These are phyloP conservation scores for Valencia hispanica DNA, from an alignment of 2,797 vertebrate genomes.

Conservation along the genomic window DNA sequence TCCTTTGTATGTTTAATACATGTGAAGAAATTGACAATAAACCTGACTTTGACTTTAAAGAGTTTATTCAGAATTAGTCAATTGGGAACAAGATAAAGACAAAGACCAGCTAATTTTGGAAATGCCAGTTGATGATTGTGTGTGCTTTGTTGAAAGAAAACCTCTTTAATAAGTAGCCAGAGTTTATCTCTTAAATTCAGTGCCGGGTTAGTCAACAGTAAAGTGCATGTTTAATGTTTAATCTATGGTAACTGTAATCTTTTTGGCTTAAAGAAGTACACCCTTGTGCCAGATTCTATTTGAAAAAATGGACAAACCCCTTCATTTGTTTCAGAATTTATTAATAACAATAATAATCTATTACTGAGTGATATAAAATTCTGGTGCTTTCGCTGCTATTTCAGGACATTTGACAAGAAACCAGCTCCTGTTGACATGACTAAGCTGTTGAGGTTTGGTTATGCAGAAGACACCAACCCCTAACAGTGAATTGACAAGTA, in stretches of 20 bases:
- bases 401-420: conserved; percentile 73
- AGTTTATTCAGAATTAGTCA: neutral
- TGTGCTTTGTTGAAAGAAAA: conserved; percentile 8
- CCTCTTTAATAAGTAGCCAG: conserved; percentile 47
- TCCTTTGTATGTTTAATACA: too few species aligned
- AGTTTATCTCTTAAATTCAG: conserved; percentile 15
- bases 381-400: conserved; percentile 12
- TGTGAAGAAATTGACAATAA: too few species aligned
- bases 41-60: too few species aligned
- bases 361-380: neutral
- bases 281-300: neutral
- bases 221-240: conserved; percentile 42
- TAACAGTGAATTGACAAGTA: conserved; percentile 50
- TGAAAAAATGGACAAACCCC: neutral
- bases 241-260: conserved; percentile 1
- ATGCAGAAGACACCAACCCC: conserved; percentile 60
- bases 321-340: conserved; percentile 2
- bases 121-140: conserved; percentile 17
- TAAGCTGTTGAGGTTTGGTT: conserved; percentile 80
- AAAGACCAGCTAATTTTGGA: neutral
- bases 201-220: conserved; percentile 7
- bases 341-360: neutral
- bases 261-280: neutral
- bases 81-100: neutral
- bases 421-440: conserved; percentile 75